Percentiles rank a stretch among this genome's conserved stretches.
Evolutionary conservation across 1,140 invertebrate genomes (phyloP).

Genomic region (Scaptomyza pallida): DNA sequence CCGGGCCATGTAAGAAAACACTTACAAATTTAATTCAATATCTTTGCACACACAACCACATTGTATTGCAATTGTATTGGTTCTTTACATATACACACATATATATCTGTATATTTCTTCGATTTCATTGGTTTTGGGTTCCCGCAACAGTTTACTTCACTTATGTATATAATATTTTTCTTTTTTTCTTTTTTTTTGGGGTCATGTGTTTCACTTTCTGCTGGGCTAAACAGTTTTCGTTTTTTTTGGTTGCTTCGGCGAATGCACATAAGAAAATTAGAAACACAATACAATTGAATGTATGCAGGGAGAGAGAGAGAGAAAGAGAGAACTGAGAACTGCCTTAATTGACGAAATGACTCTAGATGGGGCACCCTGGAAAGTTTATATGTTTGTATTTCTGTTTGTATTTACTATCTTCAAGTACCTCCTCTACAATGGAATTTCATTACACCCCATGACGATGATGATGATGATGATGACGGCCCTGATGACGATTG

Average conservation of each 20-base stretch:
- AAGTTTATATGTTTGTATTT: neutral
- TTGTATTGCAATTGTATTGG: constrained; percentile 1
- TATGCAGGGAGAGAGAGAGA: neutral
- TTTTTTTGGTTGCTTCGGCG: neutral
- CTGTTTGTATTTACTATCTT: neutral
- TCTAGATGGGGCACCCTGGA: neutral
- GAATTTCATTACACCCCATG: constrained; percentile 34
- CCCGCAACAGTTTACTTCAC: constrained; percentile 12
- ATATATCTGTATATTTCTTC: constrained; percentile 8
- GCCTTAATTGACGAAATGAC: constrained; percentile 37
- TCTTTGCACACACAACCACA: constrained; percentile 30
- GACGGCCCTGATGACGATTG: constrained; percentile 22
- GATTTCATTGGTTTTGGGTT: constrained; percentile 31
- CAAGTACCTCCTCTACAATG: constrained; percentile 21
- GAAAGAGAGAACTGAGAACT: neutral
- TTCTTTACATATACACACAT: neutral
- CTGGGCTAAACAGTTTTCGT: constrained; percentile 35
- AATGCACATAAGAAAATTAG: constrained; percentile 22
- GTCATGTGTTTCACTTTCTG: constrained; percentile 48
- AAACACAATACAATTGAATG: constrained; percentile 42
- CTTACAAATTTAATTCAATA: constrained; percentile 36
- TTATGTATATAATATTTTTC: neutral
- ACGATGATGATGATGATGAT: no score
- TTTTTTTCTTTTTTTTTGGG: constrained; percentile 35
- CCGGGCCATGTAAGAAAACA: constrained; percentile 28